These are phyloP conservation scores for Chaetophractus vellerosus DNA, from an alignment of 2,797 vertebrate genomes.

Conservation along the genomic window DNA sequence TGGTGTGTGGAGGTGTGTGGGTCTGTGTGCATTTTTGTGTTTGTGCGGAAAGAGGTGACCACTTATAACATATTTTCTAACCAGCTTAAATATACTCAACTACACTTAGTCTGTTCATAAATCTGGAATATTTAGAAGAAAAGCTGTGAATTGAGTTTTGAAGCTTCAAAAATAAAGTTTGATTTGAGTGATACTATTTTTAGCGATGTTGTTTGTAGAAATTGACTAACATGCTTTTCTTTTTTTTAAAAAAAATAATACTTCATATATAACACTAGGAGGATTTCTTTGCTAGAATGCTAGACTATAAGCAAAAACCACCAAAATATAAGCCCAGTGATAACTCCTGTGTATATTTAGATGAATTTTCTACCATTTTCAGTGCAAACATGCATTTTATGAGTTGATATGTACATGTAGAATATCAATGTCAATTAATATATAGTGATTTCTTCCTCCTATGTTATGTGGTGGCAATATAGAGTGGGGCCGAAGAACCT, in stretches of 20 bases:
- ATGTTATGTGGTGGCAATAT: background rate
- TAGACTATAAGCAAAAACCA: background rate
- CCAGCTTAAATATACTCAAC: background rate
- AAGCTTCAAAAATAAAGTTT: constrained; percentile 17
- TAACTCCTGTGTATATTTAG: too few species aligned
- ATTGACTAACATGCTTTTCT: background rate
- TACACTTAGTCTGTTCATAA: background rate
- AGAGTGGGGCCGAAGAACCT: background rate
- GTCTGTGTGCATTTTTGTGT: background rate
- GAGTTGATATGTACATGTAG: background rate
- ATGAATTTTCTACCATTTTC: constrained; percentile 1
- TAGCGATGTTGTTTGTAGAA: background rate
- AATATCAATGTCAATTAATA: background rate
- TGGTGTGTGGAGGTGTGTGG: background rate
- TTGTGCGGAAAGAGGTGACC: background rate
- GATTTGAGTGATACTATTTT: background rate
- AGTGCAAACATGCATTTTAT: background rate
- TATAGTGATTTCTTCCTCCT: background rate
- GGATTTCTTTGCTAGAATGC: background rate
- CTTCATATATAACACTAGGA: background rate
- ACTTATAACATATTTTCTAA: background rate
- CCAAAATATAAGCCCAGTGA: background rate
- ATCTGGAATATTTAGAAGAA: background rate
- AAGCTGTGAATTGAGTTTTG: background rate
- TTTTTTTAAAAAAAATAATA: background rate